phyloP scores from a whole-genome alignment of 2,888 invertebrate species.

The Thyatira batis region DNA sequence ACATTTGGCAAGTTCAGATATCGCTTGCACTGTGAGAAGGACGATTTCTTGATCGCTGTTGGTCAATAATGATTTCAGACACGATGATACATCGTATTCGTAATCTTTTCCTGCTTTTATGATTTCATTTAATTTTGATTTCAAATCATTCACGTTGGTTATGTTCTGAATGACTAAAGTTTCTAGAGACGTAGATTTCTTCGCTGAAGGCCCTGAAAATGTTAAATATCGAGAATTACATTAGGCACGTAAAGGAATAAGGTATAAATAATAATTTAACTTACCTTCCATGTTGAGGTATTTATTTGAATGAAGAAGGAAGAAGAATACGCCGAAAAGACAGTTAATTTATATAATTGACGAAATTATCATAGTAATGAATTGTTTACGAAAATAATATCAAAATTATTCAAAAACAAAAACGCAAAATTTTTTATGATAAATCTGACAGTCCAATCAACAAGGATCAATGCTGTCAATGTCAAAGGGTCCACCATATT shows the following conservation, averaged over 20 bases:
- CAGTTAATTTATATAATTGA: not conserved
- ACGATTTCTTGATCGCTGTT: conserved; percentile 77
- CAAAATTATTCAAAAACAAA: conserved; percentile 24
- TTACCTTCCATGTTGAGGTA: conserved; percentile 48
- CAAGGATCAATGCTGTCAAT: conserved; percentile 19
- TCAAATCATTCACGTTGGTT: conserved; percentile 66
- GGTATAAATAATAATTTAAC: conserved; percentile 7
- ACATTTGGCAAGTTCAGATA: conserved; percentile 92
- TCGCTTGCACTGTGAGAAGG: conserved; percentile 84
- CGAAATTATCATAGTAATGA: not conserved
- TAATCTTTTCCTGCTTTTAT: conserved; percentile 71
- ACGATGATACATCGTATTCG: conserved; percentile 69
- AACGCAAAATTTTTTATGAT: conserved; percentile 19
- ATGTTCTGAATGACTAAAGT: conserved; percentile 68
- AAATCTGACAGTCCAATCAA: conserved; percentile 29
- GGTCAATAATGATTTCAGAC: conserved; percentile 66
- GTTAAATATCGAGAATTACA: conserved; percentile 5
- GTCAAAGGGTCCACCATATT: conserved; percentile 4
- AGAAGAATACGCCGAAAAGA: not conserved
- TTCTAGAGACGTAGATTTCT: conserved; percentile 68
- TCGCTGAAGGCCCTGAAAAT: conserved; percentile 58
- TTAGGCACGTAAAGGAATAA: not conserved
- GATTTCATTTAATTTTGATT: conserved; percentile 70
- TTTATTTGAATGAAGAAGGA: not conserved
- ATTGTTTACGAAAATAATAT: conserved; percentile 18